Evolutionary conservation across 2,113 vertebrate species (phyloP).

Genomic region (Conger conger): DNA sequence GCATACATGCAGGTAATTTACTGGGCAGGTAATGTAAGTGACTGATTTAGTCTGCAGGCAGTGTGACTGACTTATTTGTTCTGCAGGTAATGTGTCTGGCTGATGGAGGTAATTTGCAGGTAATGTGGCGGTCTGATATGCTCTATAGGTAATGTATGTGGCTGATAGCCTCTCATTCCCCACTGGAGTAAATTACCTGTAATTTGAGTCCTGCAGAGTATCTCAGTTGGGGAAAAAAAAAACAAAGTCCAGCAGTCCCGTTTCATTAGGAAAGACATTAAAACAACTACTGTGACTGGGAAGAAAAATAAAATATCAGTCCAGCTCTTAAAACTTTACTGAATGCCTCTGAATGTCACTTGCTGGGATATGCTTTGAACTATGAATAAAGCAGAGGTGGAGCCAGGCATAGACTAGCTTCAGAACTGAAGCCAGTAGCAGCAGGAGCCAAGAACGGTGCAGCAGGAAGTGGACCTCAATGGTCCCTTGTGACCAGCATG

Average conservation of each 20-base stretch:
- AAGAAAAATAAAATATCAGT: background rate
- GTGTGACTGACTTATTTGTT: background rate
- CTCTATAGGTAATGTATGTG: background rate
- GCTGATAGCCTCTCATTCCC: background rate
- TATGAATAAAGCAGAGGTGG: background rate
- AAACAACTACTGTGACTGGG: background rate
- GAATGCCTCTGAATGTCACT: background rate
- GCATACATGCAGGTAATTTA: background rate
- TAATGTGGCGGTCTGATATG: background rate
- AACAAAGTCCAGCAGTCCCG: background rate
- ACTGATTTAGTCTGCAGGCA: background rate
- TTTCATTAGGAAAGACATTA: background rate
- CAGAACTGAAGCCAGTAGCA: background rate
- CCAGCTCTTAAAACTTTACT: background rate
- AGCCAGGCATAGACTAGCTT: background rate
- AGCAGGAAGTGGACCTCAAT: background rate
- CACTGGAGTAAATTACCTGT: background rate
- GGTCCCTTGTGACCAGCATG: background rate
- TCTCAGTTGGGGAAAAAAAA: background rate
- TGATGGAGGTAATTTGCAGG: background rate
- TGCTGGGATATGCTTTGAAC: background rate
- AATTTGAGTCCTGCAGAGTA: background rate
- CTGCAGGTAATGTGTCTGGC: conserved; percentile 3
- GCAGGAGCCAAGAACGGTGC: background rate
- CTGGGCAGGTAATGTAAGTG: background rate